Evolutionary conservation across 2,888 invertebrate genomes (phyloP), one percentile per base, ranked within the genome.

Genomic region (Mesopsocus fuscifrons): DNA sequence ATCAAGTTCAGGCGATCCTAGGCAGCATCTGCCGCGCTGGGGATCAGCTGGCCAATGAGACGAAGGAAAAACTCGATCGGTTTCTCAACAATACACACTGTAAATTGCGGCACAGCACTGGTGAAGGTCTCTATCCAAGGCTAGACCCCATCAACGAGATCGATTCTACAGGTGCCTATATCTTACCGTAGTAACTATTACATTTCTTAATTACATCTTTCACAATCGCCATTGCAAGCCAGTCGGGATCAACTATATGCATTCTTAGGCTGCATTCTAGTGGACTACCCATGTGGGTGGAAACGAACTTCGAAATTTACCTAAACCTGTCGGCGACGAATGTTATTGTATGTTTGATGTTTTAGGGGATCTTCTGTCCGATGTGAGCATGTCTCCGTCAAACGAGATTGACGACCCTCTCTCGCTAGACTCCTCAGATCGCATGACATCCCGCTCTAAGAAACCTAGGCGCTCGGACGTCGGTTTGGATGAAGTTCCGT

Each of bases 311-410:
- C n/a, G n/a, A n/a, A n/a, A n/a, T n/a, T n/a, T n/a, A n/a, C n/a
- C n/a, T n/a, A n/a, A n/a, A n/a, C n/a, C n/a, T n/a, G n/a, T n/a
- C n/a, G n/a, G n/a, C n/a, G n/a, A n/a, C n/a, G n/a, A n/a, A n/a
- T n/a, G n/a, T n/a, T n/a, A n/a, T n/a, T n/a, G n/a, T n/a, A n/a
- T n/a, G n/a, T n/a, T n/a, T n/a, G n/a, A n/a, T n/a, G n/a, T n/a
- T n/a, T n/a, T n/a, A n/a, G 77, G 75, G 16, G 81, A 81, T 0
- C 63, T 84, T 11, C 61, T 83, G 26, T 80, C 81, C 1, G 82
- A 83, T 55, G 71, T 82, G 56, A 83, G 83, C 50, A 78, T 78
- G 56, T 85, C 87, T 11, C 11, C 26, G 26, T 9, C 8, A 9
- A 26, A 9, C 26, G 26, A 26, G 26, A 9, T 26, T 9, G n/a